Evolutionary conservation across 2,113 vertebrate genomes (phyloP).

Genomic region (Sardina pilchardus): DNA sequence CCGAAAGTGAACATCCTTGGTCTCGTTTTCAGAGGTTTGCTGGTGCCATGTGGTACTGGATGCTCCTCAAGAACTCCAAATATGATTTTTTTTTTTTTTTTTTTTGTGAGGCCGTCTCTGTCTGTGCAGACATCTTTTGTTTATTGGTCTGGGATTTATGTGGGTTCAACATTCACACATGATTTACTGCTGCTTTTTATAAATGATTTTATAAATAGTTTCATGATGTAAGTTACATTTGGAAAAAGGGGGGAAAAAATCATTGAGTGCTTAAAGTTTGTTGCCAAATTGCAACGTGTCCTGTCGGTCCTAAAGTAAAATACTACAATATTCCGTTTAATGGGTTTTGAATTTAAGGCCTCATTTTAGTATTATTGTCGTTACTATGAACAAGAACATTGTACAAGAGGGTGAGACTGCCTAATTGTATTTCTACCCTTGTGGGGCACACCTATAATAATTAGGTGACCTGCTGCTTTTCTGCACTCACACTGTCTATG

Average conservation of each 20-base stretch:
- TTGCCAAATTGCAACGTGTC: neutral
- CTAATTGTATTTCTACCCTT: neutral
- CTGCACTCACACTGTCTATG: neutral
- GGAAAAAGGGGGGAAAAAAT: neutral
- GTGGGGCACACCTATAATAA: neutral
- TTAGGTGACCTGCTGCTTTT: conserved; percentile 7
- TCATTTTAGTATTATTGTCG: neutral
- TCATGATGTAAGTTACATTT: conserved; percentile 5
- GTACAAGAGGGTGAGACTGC: neutral
- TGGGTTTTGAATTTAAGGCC: neutral
- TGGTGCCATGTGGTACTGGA: conserved; percentile 1
- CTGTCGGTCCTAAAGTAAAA: neutral
- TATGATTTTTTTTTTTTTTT: neutral
- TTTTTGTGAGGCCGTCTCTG: neutral
- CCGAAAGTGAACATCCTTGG: neutral
- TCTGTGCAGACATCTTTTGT: conserved; percentile 1
- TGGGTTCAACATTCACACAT: conserved; percentile 3
- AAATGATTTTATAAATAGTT: conserved; percentile 7
- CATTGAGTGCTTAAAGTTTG: neutral
- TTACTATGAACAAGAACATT: conserved; percentile 6
- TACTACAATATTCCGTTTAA: conserved; percentile 8
- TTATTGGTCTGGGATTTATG: conserved; percentile 11
- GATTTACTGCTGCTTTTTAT: neutral
- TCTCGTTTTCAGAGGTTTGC: neutral
- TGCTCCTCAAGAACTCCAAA: neutral